Conservation (phyloP, 2,888 invertebrate genomes). For the Melieria omissa region DNA sequence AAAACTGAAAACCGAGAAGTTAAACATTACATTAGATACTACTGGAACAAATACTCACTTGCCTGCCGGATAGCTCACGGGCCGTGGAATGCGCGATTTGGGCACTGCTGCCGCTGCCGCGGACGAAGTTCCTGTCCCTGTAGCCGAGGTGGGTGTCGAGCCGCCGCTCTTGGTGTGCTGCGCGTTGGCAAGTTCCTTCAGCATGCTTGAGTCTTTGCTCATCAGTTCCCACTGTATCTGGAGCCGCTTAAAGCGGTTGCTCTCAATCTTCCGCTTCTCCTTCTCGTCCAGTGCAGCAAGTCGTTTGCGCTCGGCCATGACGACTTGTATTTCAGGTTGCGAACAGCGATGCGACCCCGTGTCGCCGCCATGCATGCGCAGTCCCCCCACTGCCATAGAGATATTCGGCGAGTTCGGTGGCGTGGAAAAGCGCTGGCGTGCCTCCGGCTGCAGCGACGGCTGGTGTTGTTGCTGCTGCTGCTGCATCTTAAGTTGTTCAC, state of each 20-base stretch:
- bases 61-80: constrained; percentile 67
- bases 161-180: constrained; percentile 66
- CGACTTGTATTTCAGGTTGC: constrained; percentile 17
- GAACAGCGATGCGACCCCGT: constrained; percentile 30
- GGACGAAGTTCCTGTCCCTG: constrained; percentile 44
- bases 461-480: constrained; percentile 37
- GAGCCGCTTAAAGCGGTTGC: constrained; percentile 66
- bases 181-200: constrained; percentile 63
- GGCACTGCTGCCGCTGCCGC: constrained; percentile 54
- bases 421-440: constrained; percentile 68
- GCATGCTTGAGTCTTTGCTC: constrained; percentile 65
- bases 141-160: constrained; percentile 65
- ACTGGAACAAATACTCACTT: constrained; percentile 56
- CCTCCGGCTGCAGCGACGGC: constrained; percentile 42
- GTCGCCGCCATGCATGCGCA: constrained; percentile 42
- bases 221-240: constrained; percentile 67
- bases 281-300: constrained; percentile 50
- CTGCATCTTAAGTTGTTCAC: constrained; percentile 27
- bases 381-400: constrained; percentile 68
- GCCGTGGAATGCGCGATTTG: constrained; percentile 65
- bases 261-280: constrained; percentile 65
- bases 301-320: constrained; percentile 27
- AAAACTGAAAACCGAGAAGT: constrained; percentile 23
- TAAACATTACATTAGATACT: too few relatives aligned
- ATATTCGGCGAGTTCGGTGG: constrained; percentile 83